Evolutionary conservation across 1,140 invertebrate genomes (phyloP).

Genomic region (Saccostrea cuccullata): DNA sequence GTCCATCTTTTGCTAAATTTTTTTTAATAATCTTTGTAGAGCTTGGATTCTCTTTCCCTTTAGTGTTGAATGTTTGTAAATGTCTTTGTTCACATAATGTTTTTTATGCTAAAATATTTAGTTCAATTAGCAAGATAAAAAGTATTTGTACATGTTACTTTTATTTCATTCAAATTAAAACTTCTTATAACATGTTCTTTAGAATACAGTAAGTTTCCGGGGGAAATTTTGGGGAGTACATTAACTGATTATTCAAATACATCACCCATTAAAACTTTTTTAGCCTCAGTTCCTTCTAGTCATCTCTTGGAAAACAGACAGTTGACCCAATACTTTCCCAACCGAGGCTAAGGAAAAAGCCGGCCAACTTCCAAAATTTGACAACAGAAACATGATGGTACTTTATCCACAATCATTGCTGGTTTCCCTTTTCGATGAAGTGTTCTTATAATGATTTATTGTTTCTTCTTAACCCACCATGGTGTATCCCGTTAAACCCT

Average conservation of each 20-base stretch:
- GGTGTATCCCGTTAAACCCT: not conserved
- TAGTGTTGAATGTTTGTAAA: no score
- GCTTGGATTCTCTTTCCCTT: no score
- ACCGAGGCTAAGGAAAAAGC: conserved; percentile 39
- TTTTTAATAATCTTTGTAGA: no score
- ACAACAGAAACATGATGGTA: conserved; percentile 50
- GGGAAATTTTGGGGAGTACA: no score
- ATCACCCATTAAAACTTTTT: conserved; percentile 30
- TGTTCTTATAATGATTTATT: not conserved
- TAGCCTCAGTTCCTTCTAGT: conserved; percentile 51
- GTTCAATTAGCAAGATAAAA: no score
- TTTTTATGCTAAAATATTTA: no score
- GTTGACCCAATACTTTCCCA: conserved; percentile 48
- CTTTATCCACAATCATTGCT: not conserved
- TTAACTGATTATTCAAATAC: not conserved
- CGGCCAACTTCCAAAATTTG: conserved; percentile 53
- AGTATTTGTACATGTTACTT: no score
- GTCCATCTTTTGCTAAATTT: no score
- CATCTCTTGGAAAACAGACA: conserved; percentile 50
- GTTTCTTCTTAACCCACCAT: not conserved
- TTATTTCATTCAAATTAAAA: no score
- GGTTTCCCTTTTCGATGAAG: not conserved
- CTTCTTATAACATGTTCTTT: no score
- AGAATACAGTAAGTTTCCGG: no score
- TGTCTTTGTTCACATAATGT: no score